A percentile compares a stretch with the other conserved stretches of the same genome.
Evolutionary conservation across 92 coral and sea anemone genomes (phyloP).

Genomic region (Siderastrea radians): DNA sequence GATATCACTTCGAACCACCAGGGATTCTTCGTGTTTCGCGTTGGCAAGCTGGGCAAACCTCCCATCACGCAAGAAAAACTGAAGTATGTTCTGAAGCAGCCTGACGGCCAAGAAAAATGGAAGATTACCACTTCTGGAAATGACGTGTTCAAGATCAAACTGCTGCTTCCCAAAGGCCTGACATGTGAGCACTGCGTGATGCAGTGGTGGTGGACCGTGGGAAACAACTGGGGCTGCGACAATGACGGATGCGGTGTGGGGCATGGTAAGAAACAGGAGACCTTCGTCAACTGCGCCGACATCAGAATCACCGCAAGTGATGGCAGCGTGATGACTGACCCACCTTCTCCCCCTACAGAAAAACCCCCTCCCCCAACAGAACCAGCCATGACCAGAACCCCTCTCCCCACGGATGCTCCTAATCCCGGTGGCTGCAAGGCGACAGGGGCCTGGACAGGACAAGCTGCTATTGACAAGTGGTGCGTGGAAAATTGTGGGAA

Average conservation of each 20-base stretch:
- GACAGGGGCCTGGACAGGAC: constrained; percentile 19
- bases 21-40: constrained; percentile 74
- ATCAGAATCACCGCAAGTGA: constrained; percentile 54
- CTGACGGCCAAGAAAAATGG: constrained; percentile 56
- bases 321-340: constrained; percentile 46
- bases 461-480: constrained; percentile 60
- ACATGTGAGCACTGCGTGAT: constrained; percentile 84
- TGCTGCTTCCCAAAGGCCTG: constrained; percentile 65
- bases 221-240: constrained; percentile 80
- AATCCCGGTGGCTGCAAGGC: constrained; percentile 57
- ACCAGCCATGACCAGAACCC: too few species aligned
- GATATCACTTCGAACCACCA: constrained; percentile 75
- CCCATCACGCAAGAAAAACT: constrained; percentile 76
- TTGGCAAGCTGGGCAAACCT: constrained; percentile 60
- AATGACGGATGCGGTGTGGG: constrained; percentile 61
- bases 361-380: background rate
- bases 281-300: constrained; percentile 93
- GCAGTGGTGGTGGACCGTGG: constrained; percentile 86
- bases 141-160: constrained; percentile 52
- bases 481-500: constrained; percentile 59
- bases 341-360: constrained; percentile 45
- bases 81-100: constrained; percentile 55
- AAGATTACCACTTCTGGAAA: constrained; percentile 20
- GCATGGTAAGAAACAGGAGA: constrained; percentile 65
- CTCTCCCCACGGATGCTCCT: constrained; percentile 24